Percentiles rank a stretch among this genome's conserved stretches.
phyloP scores from a whole-genome alignment of 92 coral and sea anemone species.

The Micromussa lordhowensis region DNA sequence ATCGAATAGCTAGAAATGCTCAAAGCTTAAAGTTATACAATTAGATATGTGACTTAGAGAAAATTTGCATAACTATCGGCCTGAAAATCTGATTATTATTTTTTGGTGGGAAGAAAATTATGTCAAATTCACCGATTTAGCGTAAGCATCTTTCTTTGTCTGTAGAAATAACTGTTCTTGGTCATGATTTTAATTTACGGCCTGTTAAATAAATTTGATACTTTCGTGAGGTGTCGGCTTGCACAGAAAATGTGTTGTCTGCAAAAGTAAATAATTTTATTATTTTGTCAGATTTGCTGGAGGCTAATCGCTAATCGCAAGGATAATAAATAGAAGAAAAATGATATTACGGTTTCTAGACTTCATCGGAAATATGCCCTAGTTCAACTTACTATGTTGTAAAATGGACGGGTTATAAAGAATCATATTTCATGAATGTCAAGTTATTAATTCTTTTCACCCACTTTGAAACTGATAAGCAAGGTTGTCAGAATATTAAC shows the following conservation, averaged over 20 bases:
- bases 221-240: background rate
- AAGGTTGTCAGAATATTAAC: background rate
- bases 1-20: background rate
- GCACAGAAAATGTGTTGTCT: background rate
- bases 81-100: background rate
- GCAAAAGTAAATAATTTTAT: background rate
- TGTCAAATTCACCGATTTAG: background rate
- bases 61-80: background rate
- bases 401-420: background rate
- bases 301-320: background rate
- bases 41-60: background rate
- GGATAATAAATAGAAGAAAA: background rate
- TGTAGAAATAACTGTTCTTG: background rate
- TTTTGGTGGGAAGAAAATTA: background rate
- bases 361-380: background rate
- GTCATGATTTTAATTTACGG: background rate
- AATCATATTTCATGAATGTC: background rate
- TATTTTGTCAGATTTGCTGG: background rate
- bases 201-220: background rate
- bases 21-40: background rate
- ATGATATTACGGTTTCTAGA: background rate
- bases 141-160: background rate
- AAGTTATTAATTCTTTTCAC: background rate
- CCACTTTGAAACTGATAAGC: background rate
- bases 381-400: background rate